Base-by-base conservation (phyloP, 1,140 invertebrate genomes). In the Eubasilissa regina region DNA sequence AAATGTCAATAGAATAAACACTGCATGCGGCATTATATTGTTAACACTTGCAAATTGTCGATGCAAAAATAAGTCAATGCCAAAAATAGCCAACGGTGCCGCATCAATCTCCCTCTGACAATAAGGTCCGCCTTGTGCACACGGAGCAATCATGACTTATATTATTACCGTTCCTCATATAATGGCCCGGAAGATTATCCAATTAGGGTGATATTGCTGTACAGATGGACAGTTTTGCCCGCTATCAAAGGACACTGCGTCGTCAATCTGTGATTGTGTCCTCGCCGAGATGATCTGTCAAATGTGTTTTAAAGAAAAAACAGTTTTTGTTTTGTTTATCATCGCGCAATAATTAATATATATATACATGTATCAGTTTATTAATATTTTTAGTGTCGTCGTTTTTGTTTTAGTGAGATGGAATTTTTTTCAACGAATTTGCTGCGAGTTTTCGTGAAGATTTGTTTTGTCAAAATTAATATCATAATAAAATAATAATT, bases 401-500 rank as follows among this genome's bases (percentile, higher is more conserved):
- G 10, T 8, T 13, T 15, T n/a, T 13, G 11, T 10, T 15, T 68
- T n/a, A n/a, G 43, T 68, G 64, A 48, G 15, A 68, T 47, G 35
- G 64, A 68, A 68, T 15, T 45, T 8, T 68, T 68, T 47, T 6
- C 19, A 13, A 45, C 12, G 4, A 10, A 1, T 10, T 45, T 4
- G 43, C 21, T 62, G 11, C n/a, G 10, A 12, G 15, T 68, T 47
- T 68, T 48, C 47, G 64, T 68, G 64, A 68, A 68, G 15, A 13
- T 68, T 48, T 19, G 44, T 43, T 10, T 68, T 13, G 35, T 68
- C 35, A 68, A 68, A 48, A 68, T 68, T 12, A 48, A 68, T 12
- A 15, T 68, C 3, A 68, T 68, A 45, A 68, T 68, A 68, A 68
- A 68, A 68, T 68, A 68, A 68, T 6, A 13, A 44, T 64, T 3